Evolutionary conservation across 2,113 vertebrate species (phyloP), one percentile per base, ranked within the genome.

Genomic region (Gobiocypris rarus): DNA sequence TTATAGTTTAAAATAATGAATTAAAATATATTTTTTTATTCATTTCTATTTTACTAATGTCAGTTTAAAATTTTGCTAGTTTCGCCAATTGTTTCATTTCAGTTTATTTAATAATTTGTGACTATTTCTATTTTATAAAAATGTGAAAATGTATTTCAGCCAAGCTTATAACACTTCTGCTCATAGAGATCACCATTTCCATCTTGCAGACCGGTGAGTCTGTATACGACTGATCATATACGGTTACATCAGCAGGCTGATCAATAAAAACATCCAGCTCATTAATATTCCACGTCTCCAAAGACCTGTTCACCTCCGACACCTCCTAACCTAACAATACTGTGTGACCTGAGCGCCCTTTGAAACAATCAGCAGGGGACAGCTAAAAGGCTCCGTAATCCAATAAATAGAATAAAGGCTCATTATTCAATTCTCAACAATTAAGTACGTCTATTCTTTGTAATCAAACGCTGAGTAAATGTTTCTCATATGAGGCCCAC

Each of bases 361-460:
- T 79, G 6, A 63, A 63, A 79, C 4, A 3, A 41, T 56, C 19
- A 34, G 41, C 58, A 45, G 58, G 41, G 58, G 76, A 79, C 76
- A 13, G 61, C 43, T 54, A 54, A 67, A 67, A 81, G 19, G 24
- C 45, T 54, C 45, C 19, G 11, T 50, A 13, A 38, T 82, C 28
- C 48, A 70, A 70, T 82, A 71, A 41, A 70, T 7, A 69, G 9
- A 71, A 70, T 70, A 59, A 41, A 56, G n/a, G 14, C n/a, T 61
- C 50, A 43, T 73, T 80, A 54, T 70, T 82, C 22, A 41, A 56
- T 82, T 70, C 80, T 52, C 48, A 41, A 82, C 31, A 70, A 82
- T 81, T 81, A 81, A 31, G 17, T 34, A 59, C 14, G 63, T 81
- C 63, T 81, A n/a, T 82, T 82, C 22, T 82, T 71, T 71, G n/a